Evolutionary conservation across 2,113 vertebrate species (phyloP).

Genomic region (Pionites leucogaster): DNA sequence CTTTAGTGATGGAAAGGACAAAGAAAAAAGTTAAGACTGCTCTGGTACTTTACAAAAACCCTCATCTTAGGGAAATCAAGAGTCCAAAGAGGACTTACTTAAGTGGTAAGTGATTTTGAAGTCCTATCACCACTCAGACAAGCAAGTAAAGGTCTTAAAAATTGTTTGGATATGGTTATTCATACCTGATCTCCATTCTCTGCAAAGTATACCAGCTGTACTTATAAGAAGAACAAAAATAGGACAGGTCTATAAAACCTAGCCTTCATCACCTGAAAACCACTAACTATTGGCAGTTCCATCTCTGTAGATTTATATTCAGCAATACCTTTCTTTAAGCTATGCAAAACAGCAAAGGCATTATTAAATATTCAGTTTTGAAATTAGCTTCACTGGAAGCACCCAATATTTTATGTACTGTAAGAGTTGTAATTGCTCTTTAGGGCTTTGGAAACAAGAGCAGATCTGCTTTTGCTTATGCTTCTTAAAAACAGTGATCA

Average conservation of each 20-base stretch:
- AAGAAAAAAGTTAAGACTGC: background rate
- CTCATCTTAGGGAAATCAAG: background rate
- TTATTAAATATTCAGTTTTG: slow-evolving; percentile 35
- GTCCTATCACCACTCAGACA: background rate
- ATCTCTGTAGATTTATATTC: background rate
- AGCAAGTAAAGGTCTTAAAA: background rate
- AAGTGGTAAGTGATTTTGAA: background rate
- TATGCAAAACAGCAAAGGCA: background rate
- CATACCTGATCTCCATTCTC: background rate
- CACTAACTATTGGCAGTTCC: background rate
- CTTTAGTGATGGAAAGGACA: background rate
- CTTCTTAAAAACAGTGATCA: background rate
- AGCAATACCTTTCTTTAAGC: background rate
- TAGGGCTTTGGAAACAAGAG: background rate
- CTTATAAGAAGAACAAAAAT: background rate
- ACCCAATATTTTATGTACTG: slow-evolving; percentile 7
- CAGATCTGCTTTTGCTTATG: background rate
- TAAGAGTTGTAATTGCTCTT: background rate
- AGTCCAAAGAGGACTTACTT: background rate
- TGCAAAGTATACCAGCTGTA: background rate
- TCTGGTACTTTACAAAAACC: background rate
- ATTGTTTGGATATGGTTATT: background rate
- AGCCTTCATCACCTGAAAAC: background rate
- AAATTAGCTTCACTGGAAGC: background rate
- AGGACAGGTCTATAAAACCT: background rate